Percentiles rank a stretch among this genome's conserved stretches.
These are phyloP conservation scores for Octopus sinensis DNA, from an alignment of 1,140 invertebrate species.

Conservation along the genomic window DNA sequence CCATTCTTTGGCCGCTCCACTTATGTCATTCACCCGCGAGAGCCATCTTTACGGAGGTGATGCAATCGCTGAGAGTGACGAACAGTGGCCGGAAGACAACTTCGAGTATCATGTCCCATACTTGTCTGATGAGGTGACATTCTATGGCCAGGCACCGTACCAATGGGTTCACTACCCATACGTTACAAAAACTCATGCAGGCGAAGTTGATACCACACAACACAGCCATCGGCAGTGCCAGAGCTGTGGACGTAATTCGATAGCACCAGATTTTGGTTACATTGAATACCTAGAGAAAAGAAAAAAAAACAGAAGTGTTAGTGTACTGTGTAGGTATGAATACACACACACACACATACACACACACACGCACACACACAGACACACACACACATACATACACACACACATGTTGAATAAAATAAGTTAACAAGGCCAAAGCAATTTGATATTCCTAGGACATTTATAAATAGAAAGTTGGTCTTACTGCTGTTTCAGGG, in stretches of 20 bases:
- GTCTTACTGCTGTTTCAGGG: too few species aligned
- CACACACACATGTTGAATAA: not conserved
- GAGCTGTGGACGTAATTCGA: not conserved
- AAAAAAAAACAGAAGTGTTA: not conserved
- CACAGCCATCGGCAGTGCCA: not conserved
- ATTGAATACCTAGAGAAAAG: not conserved
- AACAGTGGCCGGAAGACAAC: not conserved
- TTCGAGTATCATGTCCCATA: not conserved
- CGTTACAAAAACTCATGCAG: conserved; percentile 8
- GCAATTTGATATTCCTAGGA: too few species aligned
- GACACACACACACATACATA: not conserved
- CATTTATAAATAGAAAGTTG: too few species aligned
- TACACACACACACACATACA: not conserved
- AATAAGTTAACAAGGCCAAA: too few species aligned
- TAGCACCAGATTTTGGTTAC: conserved; percentile 13
- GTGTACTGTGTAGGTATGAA: not conserved
- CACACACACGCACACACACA: not conserved
- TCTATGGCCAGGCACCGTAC: not conserved
- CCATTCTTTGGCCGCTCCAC: not conserved
- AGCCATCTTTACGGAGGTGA: not conserved
- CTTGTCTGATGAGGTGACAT: conserved; percentile 4
- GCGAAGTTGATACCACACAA: conserved; percentile 8
- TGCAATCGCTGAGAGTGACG: not conserved
- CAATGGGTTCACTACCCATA: not conserved
- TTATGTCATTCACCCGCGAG: not conserved